Conservation (phyloP, 2,888 invertebrate species). For the Eilema depressum region DNA sequence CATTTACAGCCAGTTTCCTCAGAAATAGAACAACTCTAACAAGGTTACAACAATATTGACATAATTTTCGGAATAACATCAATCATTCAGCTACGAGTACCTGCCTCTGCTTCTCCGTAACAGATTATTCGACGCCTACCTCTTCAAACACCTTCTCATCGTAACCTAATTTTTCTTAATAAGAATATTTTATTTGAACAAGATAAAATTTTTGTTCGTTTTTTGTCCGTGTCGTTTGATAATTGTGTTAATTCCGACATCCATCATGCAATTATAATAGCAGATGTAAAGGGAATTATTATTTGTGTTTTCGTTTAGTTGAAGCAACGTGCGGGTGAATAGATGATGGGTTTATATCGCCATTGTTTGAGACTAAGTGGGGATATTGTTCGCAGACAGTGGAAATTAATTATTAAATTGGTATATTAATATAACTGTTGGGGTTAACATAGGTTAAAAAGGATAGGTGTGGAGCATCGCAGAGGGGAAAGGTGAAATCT, state of each 20-base stretch:
- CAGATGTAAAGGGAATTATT: slow-evolving; percentile 30
- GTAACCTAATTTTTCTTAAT: slow-evolving; percentile 35
- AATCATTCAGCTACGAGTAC: slow-evolving; percentile 23
- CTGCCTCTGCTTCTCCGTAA: slow-evolving; percentile 18
- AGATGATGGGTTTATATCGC: slow-evolving; percentile 26
- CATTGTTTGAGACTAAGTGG: slow-evolving; percentile 34
- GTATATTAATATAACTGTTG: slow-evolving; percentile 6
- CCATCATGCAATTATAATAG: slow-evolving; percentile 63
- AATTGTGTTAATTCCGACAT: slow-evolving; percentile 66
- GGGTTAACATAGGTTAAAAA: background rate
- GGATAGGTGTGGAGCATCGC: background rate
- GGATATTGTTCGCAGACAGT: slow-evolving; percentile 33
- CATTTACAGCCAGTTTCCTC: too few relatives aligned
- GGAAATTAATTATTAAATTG: slow-evolving; percentile 43
- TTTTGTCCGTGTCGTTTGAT: slow-evolving; percentile 51
- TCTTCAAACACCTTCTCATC: slow-evolving; percentile 18
- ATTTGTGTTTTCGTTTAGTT: slow-evolving; percentile 37
- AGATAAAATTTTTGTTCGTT: slow-evolving; percentile 28
- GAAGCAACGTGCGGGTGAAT: slow-evolving; percentile 29
- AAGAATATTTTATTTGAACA: slow-evolving; percentile 47
- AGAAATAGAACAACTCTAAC: too few relatives aligned
- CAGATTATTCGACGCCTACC: slow-evolving; percentile 31
- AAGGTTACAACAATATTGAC: background rate
- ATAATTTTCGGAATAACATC: slow-evolving; percentile 13
- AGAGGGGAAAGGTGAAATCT: background rate